A percentile compares a stretch with the other conserved stretches of the same genome.
These are phyloP conservation scores for Dicentrarchus labrax DNA, from an alignment of 2,113 vertebrate genomes.

Conservation along the genomic window DNA sequence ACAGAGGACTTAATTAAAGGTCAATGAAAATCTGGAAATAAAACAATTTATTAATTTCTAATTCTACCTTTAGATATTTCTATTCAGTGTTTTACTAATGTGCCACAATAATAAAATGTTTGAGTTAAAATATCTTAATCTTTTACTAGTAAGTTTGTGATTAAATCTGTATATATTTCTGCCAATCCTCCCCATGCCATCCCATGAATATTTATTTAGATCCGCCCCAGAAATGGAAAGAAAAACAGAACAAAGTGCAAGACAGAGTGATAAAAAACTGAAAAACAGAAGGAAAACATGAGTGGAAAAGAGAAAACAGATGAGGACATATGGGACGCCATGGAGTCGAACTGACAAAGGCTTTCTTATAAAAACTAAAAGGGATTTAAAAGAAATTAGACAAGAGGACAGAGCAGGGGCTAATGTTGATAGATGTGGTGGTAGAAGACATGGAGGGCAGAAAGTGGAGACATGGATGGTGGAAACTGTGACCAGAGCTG, in stretches of 20 bases:
- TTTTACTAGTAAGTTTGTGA: too few species aligned
- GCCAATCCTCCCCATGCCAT: too few species aligned
- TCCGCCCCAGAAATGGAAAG: neutral
- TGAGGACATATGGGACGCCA: neutral
- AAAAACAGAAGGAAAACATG: neutral
- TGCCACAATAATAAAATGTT: too few species aligned
- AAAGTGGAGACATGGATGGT: neutral
- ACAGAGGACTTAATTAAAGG: too few species aligned
- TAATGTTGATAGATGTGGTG: neutral
- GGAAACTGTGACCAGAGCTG: neutral
- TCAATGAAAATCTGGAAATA: too few species aligned
- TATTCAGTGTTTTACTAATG: too few species aligned
- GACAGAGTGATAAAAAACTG: too few species aligned
- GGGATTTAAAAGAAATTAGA: constrained; percentile 4
- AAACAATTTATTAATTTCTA: too few species aligned
- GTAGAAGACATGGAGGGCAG: neutral
- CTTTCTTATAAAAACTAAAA: neutral
- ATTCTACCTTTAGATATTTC: too few species aligned
- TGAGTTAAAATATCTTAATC: too few species aligned
- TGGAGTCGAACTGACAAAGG: neutral
- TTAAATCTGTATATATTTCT: too few species aligned
- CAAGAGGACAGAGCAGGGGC: neutral
- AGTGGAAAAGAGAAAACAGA: neutral
- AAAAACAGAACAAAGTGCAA: neutral
- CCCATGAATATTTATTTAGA: too few species aligned